A percentile compares a stretch with the other conserved stretches of the same genome.
Evolutionary conservation across 2,113 vertebrate species (phyloP).

Genomic region (Barnardius zonarius): DNA sequence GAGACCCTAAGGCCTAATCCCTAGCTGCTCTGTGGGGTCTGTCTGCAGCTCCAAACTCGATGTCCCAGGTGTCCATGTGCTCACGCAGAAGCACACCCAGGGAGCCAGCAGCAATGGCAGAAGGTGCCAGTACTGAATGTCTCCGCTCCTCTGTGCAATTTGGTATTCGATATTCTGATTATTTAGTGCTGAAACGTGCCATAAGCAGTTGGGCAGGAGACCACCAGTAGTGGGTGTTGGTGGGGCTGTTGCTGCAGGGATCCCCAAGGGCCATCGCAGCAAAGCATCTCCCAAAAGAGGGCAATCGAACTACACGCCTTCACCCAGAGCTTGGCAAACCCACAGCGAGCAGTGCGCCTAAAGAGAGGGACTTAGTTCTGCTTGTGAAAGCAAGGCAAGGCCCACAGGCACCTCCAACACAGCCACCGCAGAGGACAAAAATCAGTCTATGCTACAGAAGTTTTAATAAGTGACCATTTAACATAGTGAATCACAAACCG

Average conservation of each 20-base stretch:
- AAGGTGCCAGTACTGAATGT: background rate
- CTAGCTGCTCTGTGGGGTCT: background rate
- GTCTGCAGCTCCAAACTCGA: background rate
- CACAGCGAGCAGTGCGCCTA: accelerated
- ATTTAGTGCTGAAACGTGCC: background rate
- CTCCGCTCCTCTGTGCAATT: background rate
- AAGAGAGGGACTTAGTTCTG: background rate
- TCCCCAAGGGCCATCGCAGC: background rate
- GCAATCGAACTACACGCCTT: background rate
- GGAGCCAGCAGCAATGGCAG: background rate
- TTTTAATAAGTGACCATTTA: conserved; percentile 67
- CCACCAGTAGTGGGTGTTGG: background rate
- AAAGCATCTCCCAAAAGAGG: accelerated
- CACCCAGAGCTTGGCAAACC: background rate
- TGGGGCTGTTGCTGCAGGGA: too few species aligned
- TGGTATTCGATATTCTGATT: accelerated
- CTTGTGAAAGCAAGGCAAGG: background rate
- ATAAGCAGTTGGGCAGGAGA: background rate
- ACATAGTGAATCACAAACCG: conserved; percentile 43
- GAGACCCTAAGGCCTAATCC: background rate
- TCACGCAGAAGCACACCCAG: background rate
- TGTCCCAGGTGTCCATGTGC: accelerated
- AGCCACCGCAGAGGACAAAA: conserved; percentile 16
- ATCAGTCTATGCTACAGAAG: conserved; percentile 29
- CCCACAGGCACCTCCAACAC: background rate